phyloP scores from a whole-genome alignment of 2,888 invertebrate species.

The Malthinus seriepunctatus region DNA sequence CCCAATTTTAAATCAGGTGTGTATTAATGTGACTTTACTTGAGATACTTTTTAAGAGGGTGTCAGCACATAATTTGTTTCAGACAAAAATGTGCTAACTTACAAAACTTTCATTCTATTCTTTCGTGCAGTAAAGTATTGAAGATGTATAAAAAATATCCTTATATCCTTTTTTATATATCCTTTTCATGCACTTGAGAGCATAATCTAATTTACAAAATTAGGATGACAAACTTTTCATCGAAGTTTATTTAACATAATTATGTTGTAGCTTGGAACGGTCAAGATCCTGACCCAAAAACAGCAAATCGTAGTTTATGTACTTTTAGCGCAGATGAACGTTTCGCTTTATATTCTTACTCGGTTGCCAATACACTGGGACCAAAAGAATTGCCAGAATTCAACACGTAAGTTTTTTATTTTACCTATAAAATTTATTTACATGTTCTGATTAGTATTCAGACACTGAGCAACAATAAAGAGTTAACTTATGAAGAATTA shows the following conservation, averaged over 20 bases:
- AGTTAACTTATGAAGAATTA: slow-evolving; percentile 54
- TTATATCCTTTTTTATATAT: slow-evolving; percentile 43
- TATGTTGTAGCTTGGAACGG: slow-evolving; percentile 49
- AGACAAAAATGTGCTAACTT: slow-evolving; percentile 31
- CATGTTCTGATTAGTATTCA: slow-evolving; percentile 24
- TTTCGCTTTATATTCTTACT: slow-evolving; percentile 60
- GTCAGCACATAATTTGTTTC: slow-evolving; percentile 38
- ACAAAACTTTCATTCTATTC: slow-evolving; percentile 18
- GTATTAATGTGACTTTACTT: slow-evolving; percentile 31
- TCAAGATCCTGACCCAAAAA: slow-evolving; percentile 49
- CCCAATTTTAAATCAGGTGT: slow-evolving; percentile 48
- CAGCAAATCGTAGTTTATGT: slow-evolving; percentile 49
- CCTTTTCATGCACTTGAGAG: slow-evolving; percentile 2
- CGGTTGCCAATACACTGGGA: slow-evolving; percentile 49
- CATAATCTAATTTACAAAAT: no score
- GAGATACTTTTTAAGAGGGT: not conserved
- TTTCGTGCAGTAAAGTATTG: slow-evolving; percentile 10
- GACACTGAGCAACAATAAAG: slow-evolving; percentile 42
- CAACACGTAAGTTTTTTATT: slow-evolving; percentile 45
- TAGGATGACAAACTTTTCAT: no score
- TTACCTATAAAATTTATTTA: not conserved
- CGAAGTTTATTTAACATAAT: no score
- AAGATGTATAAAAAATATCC: slow-evolving; percentile 36
- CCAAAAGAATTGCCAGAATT: slow-evolving; percentile 49
- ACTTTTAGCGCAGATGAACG: slow-evolving; percentile 61